Percentiles rank a stretch among this genome's conserved stretches.
These are phyloP conservation scores for Xestia xanthographa DNA, from an alignment of 2,888 invertebrate species.

Conservation along the genomic window DNA sequence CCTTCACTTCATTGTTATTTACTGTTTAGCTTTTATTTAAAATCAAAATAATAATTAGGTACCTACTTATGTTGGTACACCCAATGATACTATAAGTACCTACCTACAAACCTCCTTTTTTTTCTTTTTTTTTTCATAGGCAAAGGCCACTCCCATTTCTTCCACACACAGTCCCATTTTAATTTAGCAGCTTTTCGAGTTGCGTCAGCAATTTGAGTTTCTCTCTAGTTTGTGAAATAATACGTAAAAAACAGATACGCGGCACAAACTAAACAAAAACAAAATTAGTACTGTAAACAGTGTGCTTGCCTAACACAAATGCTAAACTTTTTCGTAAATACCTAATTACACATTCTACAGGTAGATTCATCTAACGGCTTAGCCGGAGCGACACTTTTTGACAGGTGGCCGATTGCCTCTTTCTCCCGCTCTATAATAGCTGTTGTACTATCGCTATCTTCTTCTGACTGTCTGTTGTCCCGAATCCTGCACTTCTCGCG, in stretches of 20 bases:
- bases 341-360: background rate
- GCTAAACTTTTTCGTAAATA: background rate
- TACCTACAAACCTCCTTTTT: too few species aligned
- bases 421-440: constrained; percentile 15
- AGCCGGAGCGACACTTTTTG: background rate
- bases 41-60: constrained; percentile 3
- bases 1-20: background rate
- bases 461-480: background rate
- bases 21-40: background rate
- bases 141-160: too few species aligned
- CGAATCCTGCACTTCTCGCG: background rate
- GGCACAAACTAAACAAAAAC: background rate
- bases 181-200: too few species aligned
- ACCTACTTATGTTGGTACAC: background rate
- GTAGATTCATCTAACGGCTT: background rate
- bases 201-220: background rate
- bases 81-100: background rate
- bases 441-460: background rate
- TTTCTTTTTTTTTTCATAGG: too few species aligned
- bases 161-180: too few species aligned
- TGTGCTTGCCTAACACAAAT: background rate
- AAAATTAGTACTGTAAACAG: background rate
- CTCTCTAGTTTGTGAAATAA: background rate
- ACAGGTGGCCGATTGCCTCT: background rate
- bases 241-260: too few species aligned